These are phyloP conservation scores for Grus americana DNA, from an alignment of 2,113 vertebrate genomes.

Conservation along the genomic window DNA sequence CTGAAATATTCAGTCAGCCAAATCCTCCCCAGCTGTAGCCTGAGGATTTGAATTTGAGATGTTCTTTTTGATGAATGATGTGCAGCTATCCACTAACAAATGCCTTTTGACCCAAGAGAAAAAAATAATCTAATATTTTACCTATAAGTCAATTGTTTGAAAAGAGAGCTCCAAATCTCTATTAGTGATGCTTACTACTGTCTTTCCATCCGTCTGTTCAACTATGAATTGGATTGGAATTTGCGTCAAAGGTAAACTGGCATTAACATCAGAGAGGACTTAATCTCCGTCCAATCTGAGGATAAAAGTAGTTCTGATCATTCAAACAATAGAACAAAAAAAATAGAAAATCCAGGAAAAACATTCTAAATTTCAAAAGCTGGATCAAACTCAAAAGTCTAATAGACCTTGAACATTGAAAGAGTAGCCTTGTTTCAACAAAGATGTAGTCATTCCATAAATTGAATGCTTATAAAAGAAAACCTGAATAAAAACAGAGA, in stretches of 20 bases:
- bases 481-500: neutral
- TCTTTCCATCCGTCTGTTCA: slow-evolving; percentile 34
- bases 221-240: slow-evolving; percentile 25
- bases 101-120: slow-evolving; percentile 3
- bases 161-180: neutral
- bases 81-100: neutral
- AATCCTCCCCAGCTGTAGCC: slow-evolving; percentile 35
- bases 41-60: neutral
- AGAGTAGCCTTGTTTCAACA: neutral
- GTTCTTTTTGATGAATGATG: slow-evolving; percentile 6
- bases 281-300: neutral
- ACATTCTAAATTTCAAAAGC: neutral
- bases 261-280: neutral
- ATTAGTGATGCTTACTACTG: neutral
- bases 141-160: slow-evolving; percentile 12
- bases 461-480: neutral
- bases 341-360: neutral
- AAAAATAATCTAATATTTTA: slow-evolving; percentile 33
- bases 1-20: slow-evolving; percentile 27
- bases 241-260: slow-evolving; percentile 48
- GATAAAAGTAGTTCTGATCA: neutral
- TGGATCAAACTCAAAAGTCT: neutral
- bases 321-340: neutral
- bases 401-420: neutral
- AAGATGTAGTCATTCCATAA: neutral